A percentile compares a stretch with the other conserved stretches of the same genome.
Evolutionary conservation across 1,140 invertebrate species (phyloP).

Genomic region (Dreissena rostriformis): DNA sequence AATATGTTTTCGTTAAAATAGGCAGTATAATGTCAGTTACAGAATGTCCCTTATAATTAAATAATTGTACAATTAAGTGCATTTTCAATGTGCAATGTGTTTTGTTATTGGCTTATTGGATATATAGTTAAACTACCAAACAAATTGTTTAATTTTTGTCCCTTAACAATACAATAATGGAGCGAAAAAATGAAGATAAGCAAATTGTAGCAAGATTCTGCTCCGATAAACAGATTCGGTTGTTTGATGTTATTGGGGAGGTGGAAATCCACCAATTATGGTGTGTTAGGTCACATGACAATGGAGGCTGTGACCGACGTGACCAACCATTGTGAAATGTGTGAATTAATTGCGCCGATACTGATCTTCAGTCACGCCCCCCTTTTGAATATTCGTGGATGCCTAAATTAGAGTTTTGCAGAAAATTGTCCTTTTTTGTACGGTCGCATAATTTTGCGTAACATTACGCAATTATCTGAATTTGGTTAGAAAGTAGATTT

Average conservation of each 20-base stretch:
- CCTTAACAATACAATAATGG: too few species aligned
- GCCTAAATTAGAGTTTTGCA: background rate
- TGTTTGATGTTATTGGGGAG: background rate
- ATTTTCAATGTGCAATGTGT: background rate
- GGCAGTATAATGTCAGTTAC: background rate
- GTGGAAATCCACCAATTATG: slow-evolving; percentile 1
- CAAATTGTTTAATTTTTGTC: background rate
- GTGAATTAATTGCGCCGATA: slow-evolving; percentile 4
- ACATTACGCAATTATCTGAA: background rate
- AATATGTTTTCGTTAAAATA: too few species aligned
- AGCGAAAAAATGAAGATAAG: too few species aligned
- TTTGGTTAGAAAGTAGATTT: too few species aligned
- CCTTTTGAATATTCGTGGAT: slow-evolving; percentile 5
- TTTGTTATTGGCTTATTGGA: background rate
- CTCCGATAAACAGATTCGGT: background rate
- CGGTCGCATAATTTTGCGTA: background rate
- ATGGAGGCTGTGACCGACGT: background rate
- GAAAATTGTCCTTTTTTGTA: slow-evolving; percentile 2
- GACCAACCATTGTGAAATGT: background rate
- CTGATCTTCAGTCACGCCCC: slow-evolving; percentile 14
- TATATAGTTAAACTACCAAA: background rate
- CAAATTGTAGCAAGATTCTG: slow-evolving; percentile 1
- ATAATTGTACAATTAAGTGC: background rate
- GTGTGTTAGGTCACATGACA: slow-evolving; percentile 8
- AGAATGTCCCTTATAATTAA: background rate